Evolutionary conservation across 2,797 vertebrate species (phyloP), one percentile per base, ranked within the genome.

Genomic region (Basileuterus tristriatus): DNA sequence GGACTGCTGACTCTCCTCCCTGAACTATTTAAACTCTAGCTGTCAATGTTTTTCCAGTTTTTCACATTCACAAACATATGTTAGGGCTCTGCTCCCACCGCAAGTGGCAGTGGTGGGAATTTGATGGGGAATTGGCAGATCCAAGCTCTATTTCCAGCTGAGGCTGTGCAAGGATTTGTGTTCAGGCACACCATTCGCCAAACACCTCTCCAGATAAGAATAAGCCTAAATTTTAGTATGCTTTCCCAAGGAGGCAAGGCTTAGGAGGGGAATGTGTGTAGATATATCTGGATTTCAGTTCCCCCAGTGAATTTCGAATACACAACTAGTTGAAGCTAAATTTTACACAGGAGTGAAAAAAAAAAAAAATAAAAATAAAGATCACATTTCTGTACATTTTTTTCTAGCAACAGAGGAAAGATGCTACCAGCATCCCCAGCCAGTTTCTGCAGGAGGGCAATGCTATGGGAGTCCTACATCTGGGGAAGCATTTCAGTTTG

Each of bases 21-120:
- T 81, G 65, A 92, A 93, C 94, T 95, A 91, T 91, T 96, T 95
- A 88, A 94, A 90, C 88, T 26, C 74, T 76, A 90, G 81, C 90
- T 94, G 90, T 89, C 81, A 75, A 59, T 91, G 43, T 92, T 96
- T 92, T 87, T 14, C 79, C 83, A 87, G 41, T 34, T 83, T 76
- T 93, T 80, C 26, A 7, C 67, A 87, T 62, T 74, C 59, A 59
- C 55, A 69, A 93, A 87, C 91, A 83, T 70, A 92, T 84, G 77
- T 83, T 78, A 90, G 71, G 77, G 47, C 52, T 93, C 87, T 3
- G 44, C 70, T 95, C 77, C 79, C 93, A 53, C 81, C 20, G 8
- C 34, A 44, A 90, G 68, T 43, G 22, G 43, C 34, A 59, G 37
- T 12, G 53, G 85, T 76, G 49, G 47, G 83, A 83, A 84, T 82